Percentiles rank a stretch among this genome's conserved stretches.
Evolutionary conservation across 1,140 invertebrate genomes (phyloP).

Genomic region (Mercenaria mercenaria): DNA sequence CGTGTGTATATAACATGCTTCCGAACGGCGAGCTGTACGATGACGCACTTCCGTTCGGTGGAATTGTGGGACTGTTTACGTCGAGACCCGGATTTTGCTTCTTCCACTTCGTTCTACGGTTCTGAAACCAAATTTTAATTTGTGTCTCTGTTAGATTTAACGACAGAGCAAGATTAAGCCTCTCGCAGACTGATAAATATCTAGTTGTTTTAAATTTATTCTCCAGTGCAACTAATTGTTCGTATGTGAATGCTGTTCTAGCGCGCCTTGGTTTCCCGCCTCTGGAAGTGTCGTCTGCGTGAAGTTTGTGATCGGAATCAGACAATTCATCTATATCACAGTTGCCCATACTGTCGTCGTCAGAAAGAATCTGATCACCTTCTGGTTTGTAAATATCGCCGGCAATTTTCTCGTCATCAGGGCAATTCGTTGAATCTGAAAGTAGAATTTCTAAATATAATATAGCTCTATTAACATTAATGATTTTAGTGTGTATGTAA

Average conservation of each 20-base stretch:
- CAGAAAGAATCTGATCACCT: slow-evolving; percentile 30
- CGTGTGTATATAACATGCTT: slow-evolving; percentile 53
- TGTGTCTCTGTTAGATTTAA: slow-evolving; percentile 98
- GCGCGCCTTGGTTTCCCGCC: slow-evolving; percentile 93
- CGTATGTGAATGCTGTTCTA: slow-evolving; percentile 99
- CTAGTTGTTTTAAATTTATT: slow-evolving; percentile 99
- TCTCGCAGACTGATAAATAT: slow-evolving; percentile 98
- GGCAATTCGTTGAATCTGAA: slow-evolving; percentile 21
- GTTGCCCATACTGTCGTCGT: slow-evolving; percentile 31
- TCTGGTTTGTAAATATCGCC: background rate
- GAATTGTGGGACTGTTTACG: slow-evolving; percentile 95
- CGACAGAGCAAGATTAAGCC: slow-evolving; percentile 97
- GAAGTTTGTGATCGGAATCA: slow-evolving; percentile 26
- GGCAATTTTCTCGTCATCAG: background rate
- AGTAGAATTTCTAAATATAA: background rate
- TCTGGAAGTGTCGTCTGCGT: slow-evolving; percentile 48
- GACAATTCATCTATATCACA: slow-evolving; percentile 58
- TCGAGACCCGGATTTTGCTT: slow-evolving; percentile 99
- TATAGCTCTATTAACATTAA: background rate
- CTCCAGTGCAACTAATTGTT: slow-evolving; percentile 98
- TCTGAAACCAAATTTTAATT: slow-evolving; percentile 88
- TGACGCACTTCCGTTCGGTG: slow-evolving; percentile 42
- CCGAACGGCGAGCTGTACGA: slow-evolving; percentile 37
- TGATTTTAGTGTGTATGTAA: background rate
- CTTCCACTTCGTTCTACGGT: slow-evolving; percentile 99